These are phyloP conservation scores for Hepsetus odoe DNA, from an alignment of 2,113 vertebrate species.

Conservation along the genomic window DNA sequence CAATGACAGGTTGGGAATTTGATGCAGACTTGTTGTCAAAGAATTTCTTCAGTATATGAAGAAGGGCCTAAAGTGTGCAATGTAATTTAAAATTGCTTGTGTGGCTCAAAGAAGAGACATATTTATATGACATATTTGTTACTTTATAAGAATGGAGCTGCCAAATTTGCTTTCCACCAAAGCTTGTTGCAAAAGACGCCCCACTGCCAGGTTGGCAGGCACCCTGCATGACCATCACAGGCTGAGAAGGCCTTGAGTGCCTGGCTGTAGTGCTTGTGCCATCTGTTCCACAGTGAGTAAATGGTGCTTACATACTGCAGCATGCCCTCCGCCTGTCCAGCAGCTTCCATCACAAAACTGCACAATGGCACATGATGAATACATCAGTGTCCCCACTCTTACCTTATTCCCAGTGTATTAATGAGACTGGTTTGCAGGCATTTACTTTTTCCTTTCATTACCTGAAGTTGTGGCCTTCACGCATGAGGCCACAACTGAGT, in stretches of 20 bases:
- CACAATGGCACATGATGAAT: not conserved
- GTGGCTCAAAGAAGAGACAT: too few relatives aligned
- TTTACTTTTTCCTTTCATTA: conserved; percentile 1
- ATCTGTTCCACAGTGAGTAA: conserved; percentile 25
- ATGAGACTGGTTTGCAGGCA: not conserved
- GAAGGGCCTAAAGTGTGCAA: too few relatives aligned
- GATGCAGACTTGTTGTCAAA: too few relatives aligned
- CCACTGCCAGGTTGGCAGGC: not conserved
- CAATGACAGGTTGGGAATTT: too few relatives aligned
- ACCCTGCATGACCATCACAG: conserved; percentile 10
- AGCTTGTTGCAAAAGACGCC: not conserved
- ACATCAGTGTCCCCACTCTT: not conserved
- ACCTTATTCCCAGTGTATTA: not conserved
- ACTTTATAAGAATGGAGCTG: not conserved
- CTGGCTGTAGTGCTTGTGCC: not conserved
- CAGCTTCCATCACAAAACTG: not conserved
- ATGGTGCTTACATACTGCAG: conserved; percentile 18
- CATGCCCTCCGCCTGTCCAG: conserved; percentile 16
- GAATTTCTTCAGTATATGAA: too few relatives aligned
- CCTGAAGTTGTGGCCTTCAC: not conserved
- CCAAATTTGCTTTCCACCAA: too few relatives aligned
- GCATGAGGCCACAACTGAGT: not conserved
- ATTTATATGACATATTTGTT: too few relatives aligned
- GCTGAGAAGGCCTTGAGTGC: not conserved
- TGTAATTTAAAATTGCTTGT: too few relatives aligned